These are phyloP conservation scores for Seladonia tumulorum DNA, from an alignment of 2,888 invertebrate genomes.

Conservation along the genomic window DNA sequence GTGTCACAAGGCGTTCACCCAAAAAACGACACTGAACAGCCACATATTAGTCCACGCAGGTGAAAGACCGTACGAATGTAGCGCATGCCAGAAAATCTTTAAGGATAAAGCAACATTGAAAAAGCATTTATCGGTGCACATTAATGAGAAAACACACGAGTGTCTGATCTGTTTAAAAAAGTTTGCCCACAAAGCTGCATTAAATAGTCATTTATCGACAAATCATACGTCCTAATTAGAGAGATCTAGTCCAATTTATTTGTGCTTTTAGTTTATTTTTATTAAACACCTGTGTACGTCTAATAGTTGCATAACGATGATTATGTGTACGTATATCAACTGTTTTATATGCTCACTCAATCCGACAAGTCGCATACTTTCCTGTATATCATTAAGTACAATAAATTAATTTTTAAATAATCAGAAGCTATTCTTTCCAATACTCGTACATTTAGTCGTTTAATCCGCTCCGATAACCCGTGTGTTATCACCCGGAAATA, in stretches of 20 bases:
- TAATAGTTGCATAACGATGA: slow-evolving; percentile 64
- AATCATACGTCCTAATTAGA: slow-evolving; percentile 78
- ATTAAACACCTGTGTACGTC: slow-evolving; percentile 62
- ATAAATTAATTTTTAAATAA: slow-evolving; percentile 73
- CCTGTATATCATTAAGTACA: slow-evolving; percentile 66
- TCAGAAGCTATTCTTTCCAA: slow-evolving; percentile 22
- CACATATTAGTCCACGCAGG: slow-evolving; percentile 78
- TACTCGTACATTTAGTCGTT: slow-evolving; percentile 8
- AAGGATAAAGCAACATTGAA: slow-evolving; percentile 76
- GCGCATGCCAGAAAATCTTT: slow-evolving; percentile 79
- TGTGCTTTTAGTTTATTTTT: slow-evolving; percentile 68
- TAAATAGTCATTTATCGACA: slow-evolving; percentile 78
- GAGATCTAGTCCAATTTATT: slow-evolving; percentile 69
- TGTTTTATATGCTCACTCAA: slow-evolving; percentile 67
- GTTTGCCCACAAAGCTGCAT: slow-evolving; percentile 78
- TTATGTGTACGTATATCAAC: slow-evolving; percentile 54
- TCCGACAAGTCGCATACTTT: slow-evolving; percentile 64
- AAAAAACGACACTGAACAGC: slow-evolving; percentile 79
- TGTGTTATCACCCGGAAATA: slow-evolving; percentile 3
- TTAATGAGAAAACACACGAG: slow-evolving; percentile 77
- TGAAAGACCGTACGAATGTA: slow-evolving; percentile 78
- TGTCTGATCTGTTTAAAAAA: slow-evolving; percentile 81
- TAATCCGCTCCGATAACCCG: slow-evolving; percentile 1
- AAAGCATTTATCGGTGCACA: slow-evolving; percentile 79
- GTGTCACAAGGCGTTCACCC: slow-evolving; percentile 80